Base-by-base conservation (phyloP, 2,797 vertebrate genomes). In the Sebastes nivosus region DNA sequence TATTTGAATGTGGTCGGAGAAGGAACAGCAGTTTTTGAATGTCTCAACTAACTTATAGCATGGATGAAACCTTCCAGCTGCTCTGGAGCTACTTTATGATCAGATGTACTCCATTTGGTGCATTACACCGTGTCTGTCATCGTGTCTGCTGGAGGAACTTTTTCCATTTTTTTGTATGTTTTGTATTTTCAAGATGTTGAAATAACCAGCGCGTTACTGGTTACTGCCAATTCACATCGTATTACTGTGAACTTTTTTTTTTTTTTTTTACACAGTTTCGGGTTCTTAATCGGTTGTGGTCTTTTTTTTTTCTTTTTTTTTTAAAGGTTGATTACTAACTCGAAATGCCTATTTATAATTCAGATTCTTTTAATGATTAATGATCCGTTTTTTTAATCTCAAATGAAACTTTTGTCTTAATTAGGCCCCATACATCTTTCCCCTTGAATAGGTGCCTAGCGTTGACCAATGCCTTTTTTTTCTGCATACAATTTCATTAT, bases 391-490 rank as follows among this genome's bases (percentile, higher is more conserved):
- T 74, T 74, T 27, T 72, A 59, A 81, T 82, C 58, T 52, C n/a
- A 67, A 80, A 82, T 84, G 1, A 75, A 74, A 59, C 2, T 13
- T 67, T 80, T 65, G 58, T 86, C 70, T 77, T 77, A 77, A 80
- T 77, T 75, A 61, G 75, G 52, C 38, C 58, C 79, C 34, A 18
- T 27, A 46, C 54, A 75, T 30, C 14, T 68, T 71, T 77, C 63
- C 32, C 58, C 29, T 2, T 34, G 61, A 80, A 77, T 22, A 80
- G 81, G 84, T 90, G 87, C 84, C 81, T 89, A 76, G 75, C 72
- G 85, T 90, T 83, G 89, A 86, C 67, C 22, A 82, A 88, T 86
- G 87, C 83, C 81, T 88, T 87, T 75, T 78, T 84, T 25, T 27
- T 27, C 29, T 22, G 29, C 63, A 18, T 34, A 38, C 29, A 64